These are phyloP conservation scores for Choloepus didactylus DNA, from an alignment of 2,797 vertebrate species.

Conservation along the genomic window DNA sequence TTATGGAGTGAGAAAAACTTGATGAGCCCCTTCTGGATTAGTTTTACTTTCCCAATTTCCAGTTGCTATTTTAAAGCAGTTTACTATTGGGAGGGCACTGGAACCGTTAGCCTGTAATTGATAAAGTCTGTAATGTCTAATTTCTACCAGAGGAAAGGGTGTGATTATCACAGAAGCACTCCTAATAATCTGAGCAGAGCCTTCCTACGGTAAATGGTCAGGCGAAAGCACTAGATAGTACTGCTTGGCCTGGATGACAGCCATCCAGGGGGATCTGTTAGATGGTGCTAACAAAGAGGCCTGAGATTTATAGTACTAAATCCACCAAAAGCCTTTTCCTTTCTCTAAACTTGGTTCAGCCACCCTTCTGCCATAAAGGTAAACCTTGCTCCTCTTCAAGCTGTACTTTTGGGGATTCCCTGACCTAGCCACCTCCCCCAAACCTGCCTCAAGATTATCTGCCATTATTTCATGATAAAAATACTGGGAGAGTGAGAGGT, in stretches of 20 bases:
- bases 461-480: constrained; percentile 34
- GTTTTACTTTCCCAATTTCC: constrained; percentile 65
- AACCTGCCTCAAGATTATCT: neutral
- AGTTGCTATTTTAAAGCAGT: constrained; percentile 64
- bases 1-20: constrained; percentile 66
- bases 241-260: neutral
- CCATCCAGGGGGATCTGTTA: neutral
- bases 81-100: constrained; percentile 26
- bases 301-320: neutral
- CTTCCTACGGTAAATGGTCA: neutral
- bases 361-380: neutral
- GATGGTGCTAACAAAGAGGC: neutral
- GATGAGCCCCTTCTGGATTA: constrained; percentile 70
- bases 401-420: neutral
- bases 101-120: constrained; percentile 67
- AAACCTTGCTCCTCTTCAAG: neutral
- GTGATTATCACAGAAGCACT: constrained; percentile 53
- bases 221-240: neutral
- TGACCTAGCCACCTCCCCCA: neutral
- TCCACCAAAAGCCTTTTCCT: neutral
- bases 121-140: constrained; percentile 68
- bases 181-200: constrained; percentile 10
- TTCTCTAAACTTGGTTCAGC: neutral
- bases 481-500: neutral
- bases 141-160: constrained; percentile 57